phyloP scores from a whole-genome alignment of 2,888 invertebrate genomes.

The Lycophotia porphyrea region DNA sequence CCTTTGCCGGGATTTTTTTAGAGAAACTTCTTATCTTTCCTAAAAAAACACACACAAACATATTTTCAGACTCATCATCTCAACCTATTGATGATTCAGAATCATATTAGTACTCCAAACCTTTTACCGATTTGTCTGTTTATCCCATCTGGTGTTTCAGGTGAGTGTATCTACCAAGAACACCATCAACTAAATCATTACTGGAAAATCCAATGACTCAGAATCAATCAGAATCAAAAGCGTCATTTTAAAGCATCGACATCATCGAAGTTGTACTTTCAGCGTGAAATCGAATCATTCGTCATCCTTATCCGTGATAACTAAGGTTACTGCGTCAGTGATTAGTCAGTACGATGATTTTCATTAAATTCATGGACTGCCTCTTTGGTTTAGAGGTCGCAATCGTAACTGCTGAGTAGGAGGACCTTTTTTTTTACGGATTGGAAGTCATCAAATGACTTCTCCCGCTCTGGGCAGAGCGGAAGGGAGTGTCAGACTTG shows the following conservation, averaged over 20 bases:
- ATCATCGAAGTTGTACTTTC: slow-evolving; percentile 7
- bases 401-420: no score
- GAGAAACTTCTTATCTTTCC: not conserved
- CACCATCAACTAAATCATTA: not conserved
- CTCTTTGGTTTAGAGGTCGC: no score
- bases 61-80: not conserved
- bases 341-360: not conserved
- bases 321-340: not conserved
- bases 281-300: slow-evolving; percentile 47
- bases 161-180: slow-evolving; percentile 27
- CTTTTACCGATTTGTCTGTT: slow-evolving; percentile 11
- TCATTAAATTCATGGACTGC: no score
- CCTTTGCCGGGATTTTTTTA: no score
- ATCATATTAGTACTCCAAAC: slow-evolving; percentile 14
- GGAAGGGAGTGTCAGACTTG: no score
- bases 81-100: not conserved
- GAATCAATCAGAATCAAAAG: slow-evolving; percentile 18
- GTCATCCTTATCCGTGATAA: slow-evolving; percentile 23
- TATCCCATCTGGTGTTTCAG: slow-evolving; percentile 16
- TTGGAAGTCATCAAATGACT: no score
- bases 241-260: slow-evolving; percentile 23
- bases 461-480: no score
- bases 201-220: slow-evolving; percentile 22
- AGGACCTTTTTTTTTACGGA: no score
- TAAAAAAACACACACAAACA: not conserved